Conservation (phyloP, 2,888 invertebrate genomes). For the Bedellia somnulentella region DNA sequence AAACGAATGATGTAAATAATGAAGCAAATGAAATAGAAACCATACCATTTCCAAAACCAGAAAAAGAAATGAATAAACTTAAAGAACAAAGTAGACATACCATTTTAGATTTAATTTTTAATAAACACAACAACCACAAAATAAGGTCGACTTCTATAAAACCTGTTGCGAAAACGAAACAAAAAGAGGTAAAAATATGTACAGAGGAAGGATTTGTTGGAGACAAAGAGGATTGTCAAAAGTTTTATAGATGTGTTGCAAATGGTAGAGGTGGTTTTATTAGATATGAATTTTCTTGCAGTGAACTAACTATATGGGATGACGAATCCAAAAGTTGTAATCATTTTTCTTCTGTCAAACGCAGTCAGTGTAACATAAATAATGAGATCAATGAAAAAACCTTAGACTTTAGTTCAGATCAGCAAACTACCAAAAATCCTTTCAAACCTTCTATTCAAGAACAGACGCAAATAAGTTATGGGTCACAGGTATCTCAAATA, state of each 20-base stretch:
- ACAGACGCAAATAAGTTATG: conserved; percentile 23
- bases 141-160: too few species aligned
- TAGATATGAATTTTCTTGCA: conserved; percentile 74
- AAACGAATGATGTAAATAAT: conserved; percentile 9
- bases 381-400: not conserved
- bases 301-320: conserved; percentile 79
- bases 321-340: conserved; percentile 71
- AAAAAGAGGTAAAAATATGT: too few species aligned
- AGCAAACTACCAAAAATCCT: conserved; percentile 5
- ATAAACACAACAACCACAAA: too few species aligned
- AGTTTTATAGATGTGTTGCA: conserved; percentile 78
- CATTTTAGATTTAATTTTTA: too few species aligned
- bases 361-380: conserved; percentile 21
- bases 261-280: conserved; percentile 64
- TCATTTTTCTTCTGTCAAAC: conserved; percentile 65
- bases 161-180: too few species aligned
- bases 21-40: conserved; percentile 56
- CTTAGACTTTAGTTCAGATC: not conserved
- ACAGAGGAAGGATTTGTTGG: conserved; percentile 73
- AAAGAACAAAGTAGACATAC: too few species aligned
- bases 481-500: conserved; percentile 19
- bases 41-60: too few species aligned
- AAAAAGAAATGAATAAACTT: too few species aligned
- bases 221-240: conserved; percentile 70
- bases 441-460: conserved; percentile 15